Percentiles rank a stretch among this genome's conserved stretches.
These are phyloP conservation scores for Anoplophora glabripennis DNA, from an alignment of 1,140 invertebrate genomes.

Conservation along the genomic window DNA sequence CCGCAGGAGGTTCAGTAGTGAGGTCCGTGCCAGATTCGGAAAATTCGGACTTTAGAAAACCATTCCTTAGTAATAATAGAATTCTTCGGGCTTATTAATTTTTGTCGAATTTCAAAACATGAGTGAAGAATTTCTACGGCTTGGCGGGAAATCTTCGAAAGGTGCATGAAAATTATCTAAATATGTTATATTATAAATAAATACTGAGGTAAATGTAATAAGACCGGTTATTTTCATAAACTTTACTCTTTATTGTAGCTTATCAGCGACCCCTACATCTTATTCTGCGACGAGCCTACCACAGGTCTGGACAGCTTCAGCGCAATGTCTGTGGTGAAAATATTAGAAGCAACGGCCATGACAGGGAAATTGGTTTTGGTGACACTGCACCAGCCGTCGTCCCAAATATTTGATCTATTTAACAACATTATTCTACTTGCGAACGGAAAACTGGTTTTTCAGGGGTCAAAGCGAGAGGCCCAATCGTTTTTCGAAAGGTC, in stretches of 20 bases:
- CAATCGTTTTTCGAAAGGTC: conserved; percentile 64
- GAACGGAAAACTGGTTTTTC: conserved; percentile 76
- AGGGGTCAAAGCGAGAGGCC: conserved; percentile 66
- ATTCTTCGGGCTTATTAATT: too few species aligned
- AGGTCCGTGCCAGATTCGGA: too few species aligned
- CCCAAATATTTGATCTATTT: conserved; percentile 79
- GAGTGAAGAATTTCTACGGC: too few species aligned
- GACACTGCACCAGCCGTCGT: conserved; percentile 85
- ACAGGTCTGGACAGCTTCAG: conserved; percentile 81
- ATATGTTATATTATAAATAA: too few species aligned
- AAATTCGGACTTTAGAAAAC: too few species aligned
- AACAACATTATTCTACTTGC: conserved; percentile 75
- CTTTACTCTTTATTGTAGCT: conserved; percentile 52
- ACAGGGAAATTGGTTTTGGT: conserved; percentile 76
- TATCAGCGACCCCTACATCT: conserved; percentile 69
- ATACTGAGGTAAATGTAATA: too few species aligned
- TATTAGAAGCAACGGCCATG: conserved; percentile 61
- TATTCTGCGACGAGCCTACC: conserved; percentile 83
- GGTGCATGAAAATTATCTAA: too few species aligned
- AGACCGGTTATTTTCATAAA: too few species aligned
- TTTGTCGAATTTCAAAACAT: too few species aligned
- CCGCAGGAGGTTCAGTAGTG: too few species aligned
- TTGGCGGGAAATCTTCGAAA: too few species aligned
- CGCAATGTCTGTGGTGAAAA: conserved; percentile 69
- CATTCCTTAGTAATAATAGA: too few species aligned